These are phyloP conservation scores for rat (Rattus norvegicus) DNA, from an alignment of 2,113 vertebrate genomes.

Conservation along the genomic window DNA sequence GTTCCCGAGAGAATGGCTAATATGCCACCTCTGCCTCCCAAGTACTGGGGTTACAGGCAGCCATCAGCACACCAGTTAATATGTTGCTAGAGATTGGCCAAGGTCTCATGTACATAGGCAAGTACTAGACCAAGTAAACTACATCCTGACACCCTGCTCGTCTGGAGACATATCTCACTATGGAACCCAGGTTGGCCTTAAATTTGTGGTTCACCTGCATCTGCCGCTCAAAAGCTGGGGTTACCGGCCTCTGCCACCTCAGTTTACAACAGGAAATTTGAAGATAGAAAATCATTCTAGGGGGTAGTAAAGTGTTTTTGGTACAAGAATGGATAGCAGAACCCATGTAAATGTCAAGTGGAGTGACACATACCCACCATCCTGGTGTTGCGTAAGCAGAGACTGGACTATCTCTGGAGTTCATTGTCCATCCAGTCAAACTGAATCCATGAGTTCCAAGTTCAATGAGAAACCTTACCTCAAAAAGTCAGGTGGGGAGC, in stretches of 20 bases:
- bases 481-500: neutral
- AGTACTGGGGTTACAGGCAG: neutral
- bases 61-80: neutral
- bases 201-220: too few relatives aligned
- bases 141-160: neutral
- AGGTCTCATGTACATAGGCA: neutral
- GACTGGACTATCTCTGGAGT: neutral
- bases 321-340: neutral
- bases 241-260: too few relatives aligned
- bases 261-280: neutral
- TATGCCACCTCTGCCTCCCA: neutral
- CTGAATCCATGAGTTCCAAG: neutral
- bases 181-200: neutral
- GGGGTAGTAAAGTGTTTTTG: neutral
- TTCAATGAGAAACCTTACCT: neutral
- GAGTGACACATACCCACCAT: neutral
- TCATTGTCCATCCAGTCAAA: neutral
- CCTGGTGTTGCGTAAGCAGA: neutral
- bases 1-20: neutral
- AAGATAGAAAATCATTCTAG: neutral
- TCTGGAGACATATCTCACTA: neutral
- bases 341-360: neutral
- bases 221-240: neutral
- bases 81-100: neutral
- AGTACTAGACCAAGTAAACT: neutral